A percentile compares a stretch with the other conserved stretches of the same genome.
Evolutionary conservation across 2,797 vertebrate species (phyloP).

Genomic region (Sebastes flavidus): DNA sequence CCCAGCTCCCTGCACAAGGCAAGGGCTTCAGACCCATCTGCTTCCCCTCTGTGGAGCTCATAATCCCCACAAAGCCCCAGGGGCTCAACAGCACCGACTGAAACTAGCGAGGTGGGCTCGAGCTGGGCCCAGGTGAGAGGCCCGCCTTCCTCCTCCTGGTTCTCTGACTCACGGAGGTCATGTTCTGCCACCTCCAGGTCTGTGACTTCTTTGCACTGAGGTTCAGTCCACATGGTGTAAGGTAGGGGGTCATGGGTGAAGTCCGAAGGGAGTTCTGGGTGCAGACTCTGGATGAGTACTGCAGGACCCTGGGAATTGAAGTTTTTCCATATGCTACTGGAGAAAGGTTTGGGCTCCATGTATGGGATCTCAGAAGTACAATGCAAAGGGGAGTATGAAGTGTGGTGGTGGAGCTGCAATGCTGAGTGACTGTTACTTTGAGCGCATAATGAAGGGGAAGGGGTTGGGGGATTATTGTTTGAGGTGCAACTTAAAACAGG

Average conservation of each 20-base stretch:
- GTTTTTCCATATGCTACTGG: conserved; percentile 81
- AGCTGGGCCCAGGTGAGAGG: conserved; percentile 81
- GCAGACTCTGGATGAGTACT: conserved; percentile 80
- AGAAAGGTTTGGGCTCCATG: conserved; percentile 69
- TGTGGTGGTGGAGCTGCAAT: conserved; percentile 42
- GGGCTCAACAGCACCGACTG: conserved; percentile 63
- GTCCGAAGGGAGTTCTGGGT: conserved; percentile 74
- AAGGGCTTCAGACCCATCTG: conserved; percentile 46
- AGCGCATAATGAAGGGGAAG: conserved; percentile 19
- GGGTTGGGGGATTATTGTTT: conserved; percentile 13
- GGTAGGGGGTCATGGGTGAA: conserved; percentile 76
- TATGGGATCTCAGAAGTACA: conserved; percentile 53
- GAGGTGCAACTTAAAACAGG: conserved; percentile 27
- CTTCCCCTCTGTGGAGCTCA: conserved; percentile 60
- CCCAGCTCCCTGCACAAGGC: conserved; percentile 60
- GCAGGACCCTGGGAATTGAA: conserved; percentile 78
- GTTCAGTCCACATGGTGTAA: conserved; percentile 83
- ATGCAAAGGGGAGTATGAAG: conserved; percentile 42
- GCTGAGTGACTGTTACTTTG: conserved; percentile 52
- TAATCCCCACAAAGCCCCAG: conserved; percentile 67
- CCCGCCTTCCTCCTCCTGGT: conserved; percentile 60
- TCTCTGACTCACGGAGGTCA: conserved; percentile 50
- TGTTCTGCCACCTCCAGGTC: conserved; percentile 72
- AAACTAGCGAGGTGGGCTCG: conserved; percentile 74
- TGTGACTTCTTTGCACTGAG: conserved; percentile 79